A percentile compares a stretch with the other conserved stretches of the same genome.
Evolutionary conservation across 2,113 vertebrate species (phyloP).

Genomic region (Eretmochelys imbricata): DNA sequence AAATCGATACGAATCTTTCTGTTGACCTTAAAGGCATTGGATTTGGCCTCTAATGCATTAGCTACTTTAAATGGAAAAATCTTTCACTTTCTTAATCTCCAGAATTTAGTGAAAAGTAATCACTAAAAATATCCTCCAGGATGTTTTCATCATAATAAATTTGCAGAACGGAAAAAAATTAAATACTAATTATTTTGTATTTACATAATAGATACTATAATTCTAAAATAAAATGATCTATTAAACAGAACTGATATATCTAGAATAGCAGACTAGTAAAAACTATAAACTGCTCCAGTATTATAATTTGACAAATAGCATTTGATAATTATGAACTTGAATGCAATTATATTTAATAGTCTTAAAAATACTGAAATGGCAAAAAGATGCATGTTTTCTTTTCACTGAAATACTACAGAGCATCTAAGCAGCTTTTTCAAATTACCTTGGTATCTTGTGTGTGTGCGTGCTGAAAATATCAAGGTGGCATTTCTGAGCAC

Average conservation of each 20-base stretch:
- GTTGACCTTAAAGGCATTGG: rapidly evolving
- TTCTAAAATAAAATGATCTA: not conserved
- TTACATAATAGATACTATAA: not conserved
- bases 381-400: not conserved
- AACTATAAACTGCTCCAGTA: not conserved
- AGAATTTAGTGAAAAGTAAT: not conserved
- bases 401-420: not conserved
- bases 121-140: not conserved
- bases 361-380: not conserved
- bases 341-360: not conserved
- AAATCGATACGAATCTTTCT: rapidly evolving
- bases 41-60: not conserved
- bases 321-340: not conserved
- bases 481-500: not conserved
- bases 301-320: not conserved
- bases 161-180: not conserved
- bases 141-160: not conserved
- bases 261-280: not conserved
- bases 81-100: not conserved
- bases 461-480: not conserved
- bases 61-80: not conserved
- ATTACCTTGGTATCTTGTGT: not conserved
- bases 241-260: not conserved
- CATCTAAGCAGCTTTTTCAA: not conserved
- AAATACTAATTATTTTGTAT: not conserved